Conservation (phyloP, 2,888 invertebrate genomes). For the Melinaea marsaeus region DNA sequence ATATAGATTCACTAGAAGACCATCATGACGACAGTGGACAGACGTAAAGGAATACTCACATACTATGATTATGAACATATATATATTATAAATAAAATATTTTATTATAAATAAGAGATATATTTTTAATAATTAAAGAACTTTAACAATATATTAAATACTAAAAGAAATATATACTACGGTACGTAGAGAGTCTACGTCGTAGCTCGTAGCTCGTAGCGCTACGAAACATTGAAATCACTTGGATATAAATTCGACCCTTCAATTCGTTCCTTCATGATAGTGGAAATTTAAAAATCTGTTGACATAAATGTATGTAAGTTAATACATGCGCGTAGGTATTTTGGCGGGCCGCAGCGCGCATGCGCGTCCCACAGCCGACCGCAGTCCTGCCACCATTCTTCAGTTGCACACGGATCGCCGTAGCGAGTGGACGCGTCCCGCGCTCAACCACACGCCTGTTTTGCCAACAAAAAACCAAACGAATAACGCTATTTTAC, state of each 20-base stretch:
- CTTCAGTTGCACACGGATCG: slow-evolving; percentile 68
- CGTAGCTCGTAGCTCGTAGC: slow-evolving; percentile 47
- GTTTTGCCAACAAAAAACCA: slow-evolving; percentile 60
- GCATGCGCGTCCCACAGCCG: slow-evolving; percentile 63
- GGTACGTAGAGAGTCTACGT: slow-evolving; percentile 41
- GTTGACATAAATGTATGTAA: slow-evolving; percentile 50
- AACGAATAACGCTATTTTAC: slow-evolving; percentile 42
- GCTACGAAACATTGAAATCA: slow-evolving; percentile 28
- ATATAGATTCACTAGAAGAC: too few relatives aligned
- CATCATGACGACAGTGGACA: too few relatives aligned
- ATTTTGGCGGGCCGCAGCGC: slow-evolving; percentile 71
- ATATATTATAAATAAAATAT: too few relatives aligned
- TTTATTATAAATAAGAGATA: too few relatives aligned
- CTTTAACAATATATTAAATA: slow-evolving; percentile 5
- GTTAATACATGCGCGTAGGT: slow-evolving; percentile 74
- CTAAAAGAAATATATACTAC: slow-evolving; percentile 21
- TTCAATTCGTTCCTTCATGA: background rate
- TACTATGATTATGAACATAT: too few relatives aligned
- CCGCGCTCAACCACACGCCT: slow-evolving; percentile 44
- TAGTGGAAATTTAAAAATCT: slow-evolving; percentile 24
- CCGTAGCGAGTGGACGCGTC: slow-evolving; percentile 44
- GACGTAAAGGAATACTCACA: too few relatives aligned
- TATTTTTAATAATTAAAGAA: too few relatives aligned
- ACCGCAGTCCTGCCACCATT: slow-evolving; percentile 76
- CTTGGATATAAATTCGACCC: slow-evolving; percentile 33